Evolutionary conservation across 2,113 vertebrate genomes (phyloP), one percentile per base, ranked within the genome.

Genomic region (Paradoxurus hermaphroditus): DNA sequence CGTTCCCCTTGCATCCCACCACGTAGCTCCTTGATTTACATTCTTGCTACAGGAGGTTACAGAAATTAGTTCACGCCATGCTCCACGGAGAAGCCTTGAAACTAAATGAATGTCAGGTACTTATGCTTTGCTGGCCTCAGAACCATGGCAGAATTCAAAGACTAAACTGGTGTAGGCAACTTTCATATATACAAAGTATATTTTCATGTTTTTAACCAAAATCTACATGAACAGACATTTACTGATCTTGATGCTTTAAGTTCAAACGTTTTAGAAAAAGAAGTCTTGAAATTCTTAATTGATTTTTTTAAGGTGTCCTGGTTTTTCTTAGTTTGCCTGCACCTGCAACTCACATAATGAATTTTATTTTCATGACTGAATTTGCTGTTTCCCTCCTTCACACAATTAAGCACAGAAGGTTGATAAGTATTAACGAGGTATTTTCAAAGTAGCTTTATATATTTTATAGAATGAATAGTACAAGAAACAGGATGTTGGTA

Each of bases 41-140:
- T 18, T 51, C 41, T 44, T 68, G 53, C 12, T 95, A 88, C 44
- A 95, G 11, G 31, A 95, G 78, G 72, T 79, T 86, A 75, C 31
- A 75, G 83, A 96, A 97, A 78, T 72, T 91, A 93, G 62, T 89
- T 93, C 41, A 63, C 79, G 51, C 15, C 78, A 63, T 91, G n/a
- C 21, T 46, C 31, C 82, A 89, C 31, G 44, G 23, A 97, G 67
- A 90, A 84, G 4, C 29, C 41, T 41, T 29, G 59, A 89, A 41
- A 92, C 49, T 93, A 93, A 84, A 65, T 79, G 46, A 95, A 65
- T 92, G 0, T 87, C 86, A 70, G 29, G 39, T 36, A 73, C 7
- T 59, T 72, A 56, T 7, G 3, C 6, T 86, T 78, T 84, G 9
- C 53, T 65, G 36, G 16, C 31, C 41, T 94, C 13, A 56, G 72